Evolutionary conservation across 2,888 invertebrate genomes (phyloP).

Genomic region (Tuta absoluta): DNA sequence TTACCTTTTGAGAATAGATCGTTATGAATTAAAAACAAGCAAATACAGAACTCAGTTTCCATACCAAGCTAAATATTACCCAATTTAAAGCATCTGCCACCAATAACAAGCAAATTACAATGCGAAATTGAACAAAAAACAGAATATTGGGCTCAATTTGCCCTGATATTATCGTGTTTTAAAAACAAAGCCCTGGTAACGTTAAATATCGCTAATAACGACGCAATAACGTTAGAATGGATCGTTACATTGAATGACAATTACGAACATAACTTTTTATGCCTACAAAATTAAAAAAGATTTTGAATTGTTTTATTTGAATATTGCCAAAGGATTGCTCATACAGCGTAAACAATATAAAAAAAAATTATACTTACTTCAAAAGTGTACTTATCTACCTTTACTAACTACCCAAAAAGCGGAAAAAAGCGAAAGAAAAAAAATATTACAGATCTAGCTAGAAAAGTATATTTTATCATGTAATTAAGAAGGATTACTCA

Average conservation of each 20-base stretch:
- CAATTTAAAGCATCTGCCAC: neutral
- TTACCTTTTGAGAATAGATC: too few species aligned
- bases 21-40: neutral
- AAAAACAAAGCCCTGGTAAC: slow-evolving; percentile 5
- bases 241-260: slow-evolving; percentile 6
- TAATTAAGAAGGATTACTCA: too few species aligned
- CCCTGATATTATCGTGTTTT: neutral
- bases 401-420: too few species aligned
- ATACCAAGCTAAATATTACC: neutral
- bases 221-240: slow-evolving; percentile 1
- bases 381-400: neutral
- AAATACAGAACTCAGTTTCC: neutral
- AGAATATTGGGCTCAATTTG: neutral
- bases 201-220: slow-evolving; percentile 1
- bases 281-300: neutral
- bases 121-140: neutral
- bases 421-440: too few species aligned
- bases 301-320: neutral
- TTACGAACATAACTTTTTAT: slow-evolving; percentile 2
- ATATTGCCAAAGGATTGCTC: neutral
- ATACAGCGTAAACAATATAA: neutral
- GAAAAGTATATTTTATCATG: too few species aligned
- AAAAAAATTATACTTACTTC: neutral
- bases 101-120: slow-evolving; percentile 7
- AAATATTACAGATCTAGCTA: too few species aligned